Conservation (phyloP, 2,888 invertebrate species). For the Macropis europaea region DNA sequence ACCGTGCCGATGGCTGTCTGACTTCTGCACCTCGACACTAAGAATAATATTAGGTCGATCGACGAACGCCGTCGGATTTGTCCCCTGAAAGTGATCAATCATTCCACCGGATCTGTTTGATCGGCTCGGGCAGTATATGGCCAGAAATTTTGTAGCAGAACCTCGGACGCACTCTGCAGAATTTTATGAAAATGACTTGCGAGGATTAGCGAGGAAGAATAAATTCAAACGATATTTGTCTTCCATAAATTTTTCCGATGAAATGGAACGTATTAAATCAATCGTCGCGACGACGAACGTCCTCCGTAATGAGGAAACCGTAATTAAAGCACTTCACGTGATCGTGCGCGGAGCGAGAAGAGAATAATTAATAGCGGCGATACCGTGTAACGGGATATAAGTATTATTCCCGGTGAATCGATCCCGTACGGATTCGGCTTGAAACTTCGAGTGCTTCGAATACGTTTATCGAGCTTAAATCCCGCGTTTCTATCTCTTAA, state of each 20-base stretch:
- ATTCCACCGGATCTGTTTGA: too few species aligned
- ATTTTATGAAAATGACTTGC: too few species aligned
- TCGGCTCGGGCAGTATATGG: too few species aligned
- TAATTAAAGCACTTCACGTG: constrained; percentile 32
- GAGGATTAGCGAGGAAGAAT: neutral
- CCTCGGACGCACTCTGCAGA: too few species aligned
- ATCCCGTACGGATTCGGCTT: constrained; percentile 31
- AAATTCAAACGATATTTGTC: constrained; percentile 32
- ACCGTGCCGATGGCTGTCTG: too few species aligned
- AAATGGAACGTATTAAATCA: constrained; percentile 23
- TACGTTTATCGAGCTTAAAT: constrained; percentile 31
- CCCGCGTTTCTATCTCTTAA: constrained; percentile 20
- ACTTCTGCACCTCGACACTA: too few species aligned
- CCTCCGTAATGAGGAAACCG: constrained; percentile 14
- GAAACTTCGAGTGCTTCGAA: constrained; percentile 24
- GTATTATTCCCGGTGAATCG: constrained; percentile 31
- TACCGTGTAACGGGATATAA: constrained; percentile 28
- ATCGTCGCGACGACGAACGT: constrained; percentile 20
- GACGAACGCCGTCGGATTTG: too few species aligned
- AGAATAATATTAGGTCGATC: too few species aligned
- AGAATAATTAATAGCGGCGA: constrained; percentile 45
- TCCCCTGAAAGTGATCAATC: too few species aligned
- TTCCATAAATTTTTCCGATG: constrained; percentile 25
- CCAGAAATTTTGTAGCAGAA: too few species aligned
- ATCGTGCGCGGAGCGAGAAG: constrained; percentile 15